Conservation (phyloP, 53 echinoderm and acorn worm species). For the Pentamera pediparva region DNA sequence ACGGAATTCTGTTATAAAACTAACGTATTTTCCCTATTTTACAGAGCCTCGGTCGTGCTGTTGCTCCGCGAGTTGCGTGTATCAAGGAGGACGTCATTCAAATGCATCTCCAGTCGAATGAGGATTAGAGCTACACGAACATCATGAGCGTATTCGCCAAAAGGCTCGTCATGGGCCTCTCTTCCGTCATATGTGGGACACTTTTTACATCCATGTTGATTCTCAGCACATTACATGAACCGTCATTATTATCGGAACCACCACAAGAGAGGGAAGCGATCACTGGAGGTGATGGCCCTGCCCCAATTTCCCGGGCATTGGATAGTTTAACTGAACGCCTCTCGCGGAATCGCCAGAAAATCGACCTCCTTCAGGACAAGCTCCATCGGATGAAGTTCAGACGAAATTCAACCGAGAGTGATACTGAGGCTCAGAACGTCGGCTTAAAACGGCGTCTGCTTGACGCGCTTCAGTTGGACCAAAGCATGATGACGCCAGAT, state of each 20-base stretch:
- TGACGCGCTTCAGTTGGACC: neutral
- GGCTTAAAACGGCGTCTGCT: constrained; percentile 5
- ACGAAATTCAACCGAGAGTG: neutral
- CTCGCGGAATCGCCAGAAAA: neutral
- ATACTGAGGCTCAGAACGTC: neutral
- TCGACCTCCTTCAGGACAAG: neutral
- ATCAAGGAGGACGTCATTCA: neutral
- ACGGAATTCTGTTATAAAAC: no score
- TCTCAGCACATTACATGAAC: neutral
- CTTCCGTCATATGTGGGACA: neutral
- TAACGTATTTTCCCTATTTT: neutral
- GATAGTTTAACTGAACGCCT: neutral
- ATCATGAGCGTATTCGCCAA: no score
- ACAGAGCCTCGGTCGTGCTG: neutral
- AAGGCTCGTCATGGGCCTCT: neutral
- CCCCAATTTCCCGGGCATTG: neutral
- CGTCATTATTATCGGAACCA: neutral
- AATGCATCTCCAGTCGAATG: neutral
- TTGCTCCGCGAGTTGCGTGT: neutral
- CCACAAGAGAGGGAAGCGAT: neutral
- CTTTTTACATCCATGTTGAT: neutral
- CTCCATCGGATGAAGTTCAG: neutral
- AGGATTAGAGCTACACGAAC: no score
- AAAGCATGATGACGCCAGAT: neutral
- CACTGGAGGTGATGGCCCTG: no score